Percentiles rank a stretch among this genome's conserved stretches.
These are phyloP conservation scores for Scolopax bukidnonensis DNA, from an alignment of 2,797 vertebrate genomes.

Conservation along the genomic window DNA sequence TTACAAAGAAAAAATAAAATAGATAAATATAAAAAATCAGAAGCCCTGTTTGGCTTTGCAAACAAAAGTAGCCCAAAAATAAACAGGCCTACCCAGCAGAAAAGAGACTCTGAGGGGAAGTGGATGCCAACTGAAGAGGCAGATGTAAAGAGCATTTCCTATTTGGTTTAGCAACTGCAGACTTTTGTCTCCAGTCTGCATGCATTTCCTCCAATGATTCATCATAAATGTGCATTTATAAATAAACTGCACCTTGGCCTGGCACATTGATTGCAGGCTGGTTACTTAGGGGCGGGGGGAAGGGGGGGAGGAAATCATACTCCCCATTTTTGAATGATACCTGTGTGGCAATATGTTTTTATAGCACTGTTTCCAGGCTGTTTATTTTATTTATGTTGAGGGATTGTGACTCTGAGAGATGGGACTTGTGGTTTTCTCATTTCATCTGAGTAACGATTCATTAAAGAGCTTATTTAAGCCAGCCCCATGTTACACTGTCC, in stretches of 20 bases:
- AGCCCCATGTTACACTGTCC: neutral
- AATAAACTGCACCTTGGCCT: conserved; percentile 76
- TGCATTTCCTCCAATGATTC: conserved; percentile 80
- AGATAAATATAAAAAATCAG: conserved; percentile 61
- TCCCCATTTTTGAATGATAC: neutral
- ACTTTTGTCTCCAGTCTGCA: conserved; percentile 80
- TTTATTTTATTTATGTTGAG: conserved; percentile 33
- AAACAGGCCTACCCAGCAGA: conserved; percentile 56
- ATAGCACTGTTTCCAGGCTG: neutral
- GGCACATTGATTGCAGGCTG: conserved; percentile 10
- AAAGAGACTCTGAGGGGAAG: conserved; percentile 36
- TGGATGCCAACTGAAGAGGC: conserved; percentile 77
- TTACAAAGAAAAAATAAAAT: conserved; percentile 46
- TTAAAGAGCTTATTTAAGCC: conserved; percentile 12
- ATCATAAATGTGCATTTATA: conserved; percentile 76
- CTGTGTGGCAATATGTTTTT: neutral
- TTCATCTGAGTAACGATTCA: neutral
- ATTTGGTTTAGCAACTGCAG: conserved; percentile 76
- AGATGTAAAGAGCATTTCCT: conserved; percentile 78
- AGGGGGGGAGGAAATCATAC: neutral
- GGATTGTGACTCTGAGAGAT: conserved; percentile 16
- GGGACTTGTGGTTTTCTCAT: conserved; percentile 47
- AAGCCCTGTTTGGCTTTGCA: conserved; percentile 62
- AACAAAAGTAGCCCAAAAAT: conserved; percentile 69
- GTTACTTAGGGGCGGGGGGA: neutral